Base-by-base conservation (phyloP, 2,888 invertebrate species). In the Pyrocoelia pectoralis region DNA sequence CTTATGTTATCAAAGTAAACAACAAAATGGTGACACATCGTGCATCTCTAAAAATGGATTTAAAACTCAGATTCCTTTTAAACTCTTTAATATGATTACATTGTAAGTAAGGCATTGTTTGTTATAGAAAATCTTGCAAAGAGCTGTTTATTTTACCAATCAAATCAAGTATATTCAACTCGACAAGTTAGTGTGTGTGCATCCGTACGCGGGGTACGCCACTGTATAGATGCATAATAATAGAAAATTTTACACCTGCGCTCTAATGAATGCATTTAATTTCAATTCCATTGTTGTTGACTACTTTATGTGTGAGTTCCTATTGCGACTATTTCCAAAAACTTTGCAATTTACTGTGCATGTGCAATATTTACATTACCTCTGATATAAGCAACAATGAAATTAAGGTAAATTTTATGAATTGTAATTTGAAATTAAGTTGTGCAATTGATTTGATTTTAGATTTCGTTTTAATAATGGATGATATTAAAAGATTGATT, bases 401-500 rank as follows among this genome's bases (percentile, higher is more conserved):
- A 38, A 52, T 52, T 52, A 52, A 52, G 52, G 52, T 52, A 29
- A 40, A 15, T 49, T 13, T 15, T 50, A 17, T 19, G 15, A 14
- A n/a, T 15, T 18, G 19, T 24, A 24, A 52, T 10, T 24, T 19
- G 8, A 10, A 48, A 18, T 1, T 18, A 2, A 40, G 18, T 28
- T 43, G 14, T 13, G 50, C 10, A 12, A 48, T 48, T 17, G 10
- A 24, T 5, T 24, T n/a, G n/a, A 6, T 24, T 56, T 51, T 51
- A 56, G 41, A 48, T 54, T 43, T 38, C 53, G 55, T 58, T 55
- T 65, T 65, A 61, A 67, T 49, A 46, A 66, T 66, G 66, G 66
- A 66, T 56, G 63, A 66, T 60, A 56, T 43, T 19, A 63, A 54
- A 51, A 56, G 28, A 54, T 43, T 38, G 13, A 54, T 40, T 18